These are phyloP conservation scores for Mola mola DNA, from an alignment of 2,113 vertebrate genomes.

Conservation along the genomic window DNA sequence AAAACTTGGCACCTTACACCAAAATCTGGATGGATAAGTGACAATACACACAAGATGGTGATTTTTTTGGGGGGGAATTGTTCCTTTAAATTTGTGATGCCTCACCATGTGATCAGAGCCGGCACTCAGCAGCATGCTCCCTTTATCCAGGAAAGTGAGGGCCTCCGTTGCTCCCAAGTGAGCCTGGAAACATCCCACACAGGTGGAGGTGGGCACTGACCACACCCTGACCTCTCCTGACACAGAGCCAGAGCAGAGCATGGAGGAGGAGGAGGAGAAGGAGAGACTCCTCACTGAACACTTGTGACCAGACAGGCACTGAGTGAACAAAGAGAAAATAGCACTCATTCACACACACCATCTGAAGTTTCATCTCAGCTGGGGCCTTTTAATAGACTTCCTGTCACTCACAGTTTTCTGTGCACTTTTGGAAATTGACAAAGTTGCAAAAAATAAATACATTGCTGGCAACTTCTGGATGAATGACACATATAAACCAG, in stretches of 20 bases:
- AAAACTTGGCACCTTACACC: too few species aligned
- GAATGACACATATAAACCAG: too few species aligned
- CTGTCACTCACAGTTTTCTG: too few species aligned
- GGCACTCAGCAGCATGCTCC: slow-evolving; percentile 81
- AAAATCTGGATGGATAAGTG: too few species aligned
- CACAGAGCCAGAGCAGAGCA: slow-evolving; percentile 83
- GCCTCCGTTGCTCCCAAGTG: slow-evolving; percentile 78
- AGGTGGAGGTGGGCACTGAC: slow-evolving; percentile 80
- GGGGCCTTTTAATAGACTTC: too few species aligned
- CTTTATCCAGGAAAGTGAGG: slow-evolving; percentile 78
- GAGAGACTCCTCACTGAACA: slow-evolving; percentile 81
- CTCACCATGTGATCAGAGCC: slow-evolving; percentile 86
- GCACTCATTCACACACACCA: background rate
- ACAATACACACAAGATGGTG: too few species aligned
- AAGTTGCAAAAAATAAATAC: too few species aligned
- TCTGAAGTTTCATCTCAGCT: too few species aligned
- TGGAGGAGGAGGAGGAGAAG: slow-evolving; percentile 79
- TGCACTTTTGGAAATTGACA: too few species aligned
- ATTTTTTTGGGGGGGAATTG: too few species aligned
- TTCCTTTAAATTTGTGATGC: too few species aligned
- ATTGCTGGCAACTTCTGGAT: too few species aligned
- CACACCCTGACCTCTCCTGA: slow-evolving; percentile 85
- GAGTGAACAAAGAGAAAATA: background rate
- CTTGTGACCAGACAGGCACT: slow-evolving; percentile 81
- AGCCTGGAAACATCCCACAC: slow-evolving; percentile 83